Percentiles rank a stretch among this genome's conserved stretches.
Evolutionary conservation across 1,140 invertebrate genomes (phyloP).

Genomic region (Tyrophagus putrescentiae): DNA sequence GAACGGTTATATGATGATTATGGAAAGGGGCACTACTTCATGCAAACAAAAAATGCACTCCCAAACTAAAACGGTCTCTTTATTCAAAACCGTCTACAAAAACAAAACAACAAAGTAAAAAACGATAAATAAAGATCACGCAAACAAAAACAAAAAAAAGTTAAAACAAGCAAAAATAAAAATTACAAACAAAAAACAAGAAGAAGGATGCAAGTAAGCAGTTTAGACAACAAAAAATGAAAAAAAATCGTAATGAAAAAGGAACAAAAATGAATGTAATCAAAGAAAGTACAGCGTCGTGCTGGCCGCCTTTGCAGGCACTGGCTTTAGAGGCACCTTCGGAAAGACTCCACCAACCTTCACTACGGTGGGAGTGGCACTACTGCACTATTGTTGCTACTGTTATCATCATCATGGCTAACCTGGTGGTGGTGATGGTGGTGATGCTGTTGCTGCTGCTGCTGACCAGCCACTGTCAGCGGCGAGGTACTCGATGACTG

Average conservation of each 20-base stretch:
- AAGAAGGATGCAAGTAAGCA: no score
- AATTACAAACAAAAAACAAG: not conserved
- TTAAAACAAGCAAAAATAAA: no score
- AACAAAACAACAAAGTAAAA: not conserved
- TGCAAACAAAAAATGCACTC: not conserved
- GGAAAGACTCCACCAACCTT: not conserved
- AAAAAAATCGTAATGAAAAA: not conserved
- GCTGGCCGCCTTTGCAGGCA: not conserved
- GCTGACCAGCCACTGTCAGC: not conserved
- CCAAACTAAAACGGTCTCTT: not conserved
- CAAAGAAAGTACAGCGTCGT: conserved; percentile 9
- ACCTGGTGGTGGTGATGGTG: conserved; percentile 1
- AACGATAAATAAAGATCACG: not conserved
- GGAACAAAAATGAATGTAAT: no score
- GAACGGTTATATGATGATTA: not conserved
- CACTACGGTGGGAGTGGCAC: not conserved
- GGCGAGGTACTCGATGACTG: not conserved
- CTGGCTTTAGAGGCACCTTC: not conserved
- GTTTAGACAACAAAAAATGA: not conserved
- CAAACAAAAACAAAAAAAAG: not conserved
- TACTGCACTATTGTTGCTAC: not conserved
- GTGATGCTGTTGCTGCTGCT: not conserved
- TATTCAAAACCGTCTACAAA: not conserved
- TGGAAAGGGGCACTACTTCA: not conserved
- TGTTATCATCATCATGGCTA: not conserved